These are phyloP conservation scores for Corythoichthys haematopterus DNA, from an alignment of 2,113 vertebrate species.

Conservation along the genomic window DNA sequence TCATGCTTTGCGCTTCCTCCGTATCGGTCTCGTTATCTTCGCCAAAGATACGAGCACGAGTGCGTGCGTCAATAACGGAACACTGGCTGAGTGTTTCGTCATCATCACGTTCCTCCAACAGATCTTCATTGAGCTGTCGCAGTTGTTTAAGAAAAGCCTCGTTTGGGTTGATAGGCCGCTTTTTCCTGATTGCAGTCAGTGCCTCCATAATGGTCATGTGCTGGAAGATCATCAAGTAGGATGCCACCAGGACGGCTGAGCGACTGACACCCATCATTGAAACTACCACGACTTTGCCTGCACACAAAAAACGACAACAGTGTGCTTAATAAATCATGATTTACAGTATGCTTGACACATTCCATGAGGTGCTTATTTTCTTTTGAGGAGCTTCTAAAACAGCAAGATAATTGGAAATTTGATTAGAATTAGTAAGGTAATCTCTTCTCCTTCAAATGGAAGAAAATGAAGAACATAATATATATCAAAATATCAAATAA, in stretches of 20 bases:
- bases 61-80: slow-evolving; percentile 67
- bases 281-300: slow-evolving; percentile 90
- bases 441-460: too few relatives aligned
- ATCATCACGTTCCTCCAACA: slow-evolving; percentile 83
- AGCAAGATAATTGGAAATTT: too few relatives aligned
- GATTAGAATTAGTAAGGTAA: too few relatives aligned
- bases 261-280: slow-evolving; percentile 96
- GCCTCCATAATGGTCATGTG: slow-evolving; percentile 88
- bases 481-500: too few relatives aligned
- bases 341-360: too few relatives aligned
- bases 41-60: slow-evolving; percentile 53
- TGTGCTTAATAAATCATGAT: background rate
- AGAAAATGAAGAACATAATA: too few relatives aligned
- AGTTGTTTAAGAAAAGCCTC: slow-evolving; percentile 94
- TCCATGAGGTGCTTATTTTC: too few relatives aligned
- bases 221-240: slow-evolving; percentile 98
- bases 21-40: slow-evolving; percentile 36
- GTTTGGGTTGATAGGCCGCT: slow-evolving; percentile 87
- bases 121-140: slow-evolving; percentile 83
- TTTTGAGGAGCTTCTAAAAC: too few relatives aligned
- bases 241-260: slow-evolving; percentile 84
- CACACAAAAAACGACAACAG: slow-evolving; percentile 1
- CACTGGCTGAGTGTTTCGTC: slow-evolving; percentile 74
- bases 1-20: slow-evolving; percentile 58
- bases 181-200: slow-evolving; percentile 81